Evolutionary conservation across 1,140 invertebrate genomes (phyloP), one percentile per base, ranked within the genome.

Genomic region (Rhynchophorus ferrugineus): DNA sequence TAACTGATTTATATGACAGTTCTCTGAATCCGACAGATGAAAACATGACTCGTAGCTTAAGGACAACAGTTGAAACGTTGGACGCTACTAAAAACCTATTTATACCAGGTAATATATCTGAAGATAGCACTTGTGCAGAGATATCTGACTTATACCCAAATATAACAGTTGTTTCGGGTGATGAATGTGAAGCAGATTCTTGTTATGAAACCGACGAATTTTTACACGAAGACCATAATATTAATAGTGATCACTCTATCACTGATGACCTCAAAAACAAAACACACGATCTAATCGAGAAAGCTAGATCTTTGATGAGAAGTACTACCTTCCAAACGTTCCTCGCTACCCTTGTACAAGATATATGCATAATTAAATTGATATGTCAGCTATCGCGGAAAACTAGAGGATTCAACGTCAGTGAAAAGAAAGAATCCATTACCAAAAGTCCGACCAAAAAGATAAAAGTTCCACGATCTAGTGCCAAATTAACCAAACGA

Each of bases 281-380:
- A 36, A 9, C 17, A 3, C 1, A 43, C 9, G 9, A 11, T 3
- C 22, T 46, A 22, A 3, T 49, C 8, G 22, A 42, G 3, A 44
- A 20, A 8, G 48, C 42, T 7, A 46, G 47, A 48, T 16, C 29
- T n/a, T 13, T 58, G 1, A 44, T 47, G 3, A 47, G 35, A 35
- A 51, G 20, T 44, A 43, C 52, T 3, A 41, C 20, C 18, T 37
- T 55, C 2, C 57, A 58, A 11, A 54, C 55, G 29, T 50, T 58
- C 24, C 18, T 55, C 1, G 47, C 43, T 22, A 58, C 57, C 13
- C 14, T 58, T 1, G 9, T 58, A 21, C 51, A 58, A 34, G 57
- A 58, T 34, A n/a, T 58, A 16, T 58, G 51, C 21, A 20, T 58
- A 1, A 50, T 58, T 3, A 58, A 52, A 44, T 11, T 58, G 14